Percentiles rank a stretch among this genome's conserved stretches.
phyloP scores from a whole-genome alignment of 1,140 invertebrate genomes.

The Trigoniulus corallinus region DNA sequence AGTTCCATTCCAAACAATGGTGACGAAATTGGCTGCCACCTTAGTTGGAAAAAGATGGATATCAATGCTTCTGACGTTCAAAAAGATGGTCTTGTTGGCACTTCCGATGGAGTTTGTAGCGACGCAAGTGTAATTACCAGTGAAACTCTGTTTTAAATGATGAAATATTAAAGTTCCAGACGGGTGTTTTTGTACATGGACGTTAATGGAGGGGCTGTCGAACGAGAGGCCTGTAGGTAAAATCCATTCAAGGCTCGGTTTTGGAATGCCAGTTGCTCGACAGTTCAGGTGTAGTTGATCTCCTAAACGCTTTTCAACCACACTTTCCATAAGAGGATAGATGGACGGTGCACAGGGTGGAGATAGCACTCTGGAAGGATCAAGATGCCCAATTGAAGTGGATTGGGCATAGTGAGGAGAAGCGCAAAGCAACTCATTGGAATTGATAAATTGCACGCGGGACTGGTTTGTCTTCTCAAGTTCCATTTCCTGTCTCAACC shows the following conservation, averaged over 20 bases:
- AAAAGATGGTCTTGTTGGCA: constrained; percentile 10
- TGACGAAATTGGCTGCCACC: constrained; percentile 26
- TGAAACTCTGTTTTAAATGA: constrained; percentile 19
- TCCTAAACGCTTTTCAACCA: constrained; percentile 24
- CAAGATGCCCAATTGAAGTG: not conserved
- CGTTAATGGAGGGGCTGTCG: constrained; percentile 13
- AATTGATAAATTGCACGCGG: constrained; percentile 11
- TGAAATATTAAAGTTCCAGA: constrained; percentile 23
- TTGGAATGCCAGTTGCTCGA: constrained; percentile 27
- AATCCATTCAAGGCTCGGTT: constrained; percentile 27
- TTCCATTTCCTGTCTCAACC: constrained; percentile 20
- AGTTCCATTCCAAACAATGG: constrained; percentile 30
- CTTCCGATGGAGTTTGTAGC: constrained; percentile 17
- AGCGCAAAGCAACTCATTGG: not conserved
- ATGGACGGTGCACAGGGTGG: not conserved
- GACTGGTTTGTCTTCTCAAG: constrained; percentile 7
- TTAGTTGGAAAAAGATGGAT: constrained; percentile 23
- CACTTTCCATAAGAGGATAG: not conserved
- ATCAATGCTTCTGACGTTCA: constrained; percentile 22
- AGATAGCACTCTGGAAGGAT: not conserved
- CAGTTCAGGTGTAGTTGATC: constrained; percentile 27
- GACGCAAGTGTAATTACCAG: constrained; percentile 19
- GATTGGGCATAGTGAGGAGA: not conserved
- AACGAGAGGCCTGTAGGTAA: constrained; percentile 24
- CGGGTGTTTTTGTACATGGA: constrained; percentile 18